Base-by-base conservation (phyloP, 2,888 invertebrate species). In the Sinelater perroti region DNA sequence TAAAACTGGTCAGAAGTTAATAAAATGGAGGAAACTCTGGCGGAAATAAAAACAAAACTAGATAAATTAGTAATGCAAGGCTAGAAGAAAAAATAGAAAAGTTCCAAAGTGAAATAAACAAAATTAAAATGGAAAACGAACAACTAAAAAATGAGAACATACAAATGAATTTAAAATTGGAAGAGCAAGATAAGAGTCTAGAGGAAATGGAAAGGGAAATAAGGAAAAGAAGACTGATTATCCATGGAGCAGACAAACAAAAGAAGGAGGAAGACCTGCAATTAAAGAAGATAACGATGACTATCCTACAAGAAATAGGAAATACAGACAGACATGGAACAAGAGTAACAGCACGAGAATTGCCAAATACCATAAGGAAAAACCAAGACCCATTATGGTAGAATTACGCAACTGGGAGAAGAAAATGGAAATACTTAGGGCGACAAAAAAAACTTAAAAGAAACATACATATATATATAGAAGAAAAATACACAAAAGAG, bases 11-110 rank as follows among this genome's bases (percentile, higher is more conserved):
- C n/a, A n/a, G n/a, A n/a, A n/a, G n/a, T n/a, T n/a, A n/a, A n/a
- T n/a, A 30, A 30, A 11, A 30, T 30, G 30, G 30, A 8, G 11
- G 11, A 30, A 30, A 8, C 11, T 8, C 30, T 30, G 11, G 30
- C 8, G 30, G 30, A 30, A 11, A 30, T 30, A 8, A 30, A 40
- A 49, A 50, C 24, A 21, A 18, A 5, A 40, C 20, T 10, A 30
- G 30, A 30, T 30, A 30, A 30, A 11, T 10, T 30, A 11, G 30
- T 47, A 26, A 8, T 31, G 13, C 26, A 24, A n/a, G n/a, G n/a
- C n/a, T n/a, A n/a, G 24, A 24, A 24, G 24, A 24, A 24, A 24
- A 24, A 24, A 24, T 24, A 24, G 24, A 24, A 24, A 5, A 24
- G 8, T 24, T 24, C 8, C 24, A 24, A 24, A 6, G 24, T 5